Evolutionary conservation across 2,113 vertebrate genomes (phyloP), one percentile per base, ranked within the genome.

Genomic region (Dascyllus trimaculatus): DNA sequence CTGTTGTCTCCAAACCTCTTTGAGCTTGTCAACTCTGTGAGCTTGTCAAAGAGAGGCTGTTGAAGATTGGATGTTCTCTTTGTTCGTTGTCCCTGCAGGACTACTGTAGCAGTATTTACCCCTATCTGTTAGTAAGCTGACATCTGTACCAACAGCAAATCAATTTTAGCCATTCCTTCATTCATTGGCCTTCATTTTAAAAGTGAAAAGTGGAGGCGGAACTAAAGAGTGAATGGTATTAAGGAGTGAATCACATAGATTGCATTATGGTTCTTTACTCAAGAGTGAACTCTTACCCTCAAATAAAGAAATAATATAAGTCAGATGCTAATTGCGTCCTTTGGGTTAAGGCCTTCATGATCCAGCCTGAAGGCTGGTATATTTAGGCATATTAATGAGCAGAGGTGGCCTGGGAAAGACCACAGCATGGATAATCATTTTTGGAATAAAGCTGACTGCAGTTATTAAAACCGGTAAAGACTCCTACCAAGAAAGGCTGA

Each of bases 321-420:
- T 26, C 40, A 9, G 18, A 71, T 9, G 32, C 32, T 56, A 40
- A 61, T 11, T 66, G 32, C 52, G 40, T 81, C 35, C 51, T 80
- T 78, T 63, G 21, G 54, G 60, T 71, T 52, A 52, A 73, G 40
- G 62, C 70, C 76, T 67, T 79, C 11, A 65, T 45, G 18, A 57
- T 65, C 38, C 61, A 71, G 57, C 43, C 9, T 46, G 18, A 57
- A 66, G 40, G 19, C n/a, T 32, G 3, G 53, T 26, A 26, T 54
- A 19, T 69, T 25, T 66, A 43, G 46, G 11, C 45, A 54, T 48
- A 43, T 19, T 22, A 6, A 63, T 67, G 59, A 63, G 51, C 1
- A 25, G 56, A 40, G 51, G 60, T 5, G 21, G 59, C 38, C 53
- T 18, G 26, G 51, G 24, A 29, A 52, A 21, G 4, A 63, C 56